Evolutionary conservation across 2,888 invertebrate genomes (phyloP), one percentile per base, ranked within the genome.

Genomic region (Dryomyza anilis): DNA sequence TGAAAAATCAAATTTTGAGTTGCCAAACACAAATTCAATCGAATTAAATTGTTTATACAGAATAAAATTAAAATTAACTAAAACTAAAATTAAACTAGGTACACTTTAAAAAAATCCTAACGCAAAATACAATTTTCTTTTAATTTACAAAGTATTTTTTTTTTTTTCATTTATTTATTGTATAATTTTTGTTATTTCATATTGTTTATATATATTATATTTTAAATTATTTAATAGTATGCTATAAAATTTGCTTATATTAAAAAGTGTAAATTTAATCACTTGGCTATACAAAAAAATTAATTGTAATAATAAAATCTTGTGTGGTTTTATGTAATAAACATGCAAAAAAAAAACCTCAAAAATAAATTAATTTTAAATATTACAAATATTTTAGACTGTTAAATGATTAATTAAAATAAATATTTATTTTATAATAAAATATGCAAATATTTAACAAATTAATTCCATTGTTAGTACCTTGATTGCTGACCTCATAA

Each of bases 181-280:
- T 23, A 29, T 36, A 57, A 25, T 21, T 21, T 63, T 43, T 48
- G 14, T 46, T 30, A 46, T 19, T 10, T 36, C n/a, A n/a, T 55
- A 55, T 8, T 33, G 6, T 33, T 46, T 27, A 45, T 14, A 19
- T 30, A 33, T 58, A 45, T 58, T 45, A 19, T 29, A 46, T 19
- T n/a, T n/a, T n/a, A n/a, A n/a, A n/a, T n/a, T n/a, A n/a, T n/a
- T n/a, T n/a, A n/a, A n/a, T n/a, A 27, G 27, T 16, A 21, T 55
- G 25, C 52, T 61, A 61, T 27, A 63, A 63, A 63, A 58, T 39
- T 57, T 43, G 50, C 50, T 57, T 64, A 60, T 33, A 43, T 39
- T 64, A 64, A 58, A 27, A 57, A 58, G 48, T 64, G 43, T 52
- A 64, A 43, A 48, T 48, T 46, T 23, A 56, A 48, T 45, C 48